Evolutionary conservation across 2,888 invertebrate genomes (phyloP), one percentile per base, ranked within the genome.

Genomic region (Athripsodes cinereus): DNA sequence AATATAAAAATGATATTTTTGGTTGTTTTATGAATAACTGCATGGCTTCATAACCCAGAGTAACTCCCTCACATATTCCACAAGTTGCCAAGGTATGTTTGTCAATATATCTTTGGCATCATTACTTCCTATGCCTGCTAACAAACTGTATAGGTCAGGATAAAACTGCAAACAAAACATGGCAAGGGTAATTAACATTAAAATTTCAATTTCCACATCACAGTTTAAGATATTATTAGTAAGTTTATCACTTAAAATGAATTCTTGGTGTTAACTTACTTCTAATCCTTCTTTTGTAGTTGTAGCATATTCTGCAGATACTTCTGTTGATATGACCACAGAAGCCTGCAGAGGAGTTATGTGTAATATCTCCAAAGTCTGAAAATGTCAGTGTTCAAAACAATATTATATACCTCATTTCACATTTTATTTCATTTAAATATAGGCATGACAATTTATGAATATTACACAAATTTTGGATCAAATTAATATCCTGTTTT

Each of bases 291-390:
- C 62, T 53, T 76, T 68, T 0, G 80, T 74, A n/a, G 78, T 76
- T 2, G 81, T 79, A 53, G 74, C 80, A 65, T 90, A 88, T 63
- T 85, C 83, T 10, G 84, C 81, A 50, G 86, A 85, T 35, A 89
- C 83, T 70, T 94, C 93, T 1, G 87, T 86, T 66, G 88, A 88
- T 62, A 86, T 84, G 47, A 92, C 80, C 8, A 86, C 74, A 2
- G 76, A 71, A 0, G 89, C 82, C 62, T 81, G 79, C n/a, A 84
- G 75, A 0, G 91, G 90, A 0, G 86, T 90, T 2, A 87, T 84
- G 59, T 75, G 67, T 0, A 84, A 67, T 0, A 78, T 66, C 46
- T 71, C 70, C 0, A 77, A 68, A 0, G 67, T 69, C 78, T 79
- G 68, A 11, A 68, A 58, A 34, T 31, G 46, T 16, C 10, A 10